These are phyloP conservation scores for Sebastes taczanowskii DNA, from an alignment of 2,797 vertebrate genomes.

Conservation along the genomic window DNA sequence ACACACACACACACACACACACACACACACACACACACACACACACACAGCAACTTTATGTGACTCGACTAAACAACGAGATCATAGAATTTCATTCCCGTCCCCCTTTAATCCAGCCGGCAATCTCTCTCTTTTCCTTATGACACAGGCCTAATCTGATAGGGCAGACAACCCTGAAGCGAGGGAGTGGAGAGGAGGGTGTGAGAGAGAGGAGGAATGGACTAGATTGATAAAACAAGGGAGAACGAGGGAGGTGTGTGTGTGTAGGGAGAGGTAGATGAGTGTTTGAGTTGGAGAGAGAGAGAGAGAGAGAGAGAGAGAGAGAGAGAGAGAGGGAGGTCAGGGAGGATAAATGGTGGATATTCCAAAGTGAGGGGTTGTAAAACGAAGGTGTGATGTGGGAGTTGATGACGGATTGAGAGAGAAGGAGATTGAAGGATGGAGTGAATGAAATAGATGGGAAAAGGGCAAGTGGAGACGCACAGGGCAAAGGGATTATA, in stretches of 20 bases:
- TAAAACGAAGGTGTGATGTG: conserved; percentile 15
- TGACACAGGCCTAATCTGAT: conserved; percentile 72
- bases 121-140: conserved; percentile 71
- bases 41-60: conserved; percentile 42
- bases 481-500: background rate
- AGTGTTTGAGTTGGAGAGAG: background rate
- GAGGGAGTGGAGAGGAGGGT: conserved; percentile 15
- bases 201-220: conserved; percentile 27
- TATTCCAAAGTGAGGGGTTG: background rate
- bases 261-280: background rate
- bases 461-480: conserved; percentile 5
- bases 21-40: background rate
- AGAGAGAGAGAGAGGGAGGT: conserved; percentile 1
- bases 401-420: conserved; percentile 33
- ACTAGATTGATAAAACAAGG: conserved; percentile 4
- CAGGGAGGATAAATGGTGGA: conserved; percentile 29
- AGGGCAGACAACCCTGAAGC: conserved; percentile 15
- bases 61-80: conserved; percentile 74
- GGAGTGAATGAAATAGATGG: background rate
- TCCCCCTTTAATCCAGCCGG: conserved; percentile 69
- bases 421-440: conserved; percentile 3
- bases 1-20: background rate
- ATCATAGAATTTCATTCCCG: conserved; percentile 77
- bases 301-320: background rate
- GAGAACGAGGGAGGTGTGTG: background rate